Base-by-base conservation (phyloP, 2,113 vertebrate species). In the Toxotes chatareus region DNA sequence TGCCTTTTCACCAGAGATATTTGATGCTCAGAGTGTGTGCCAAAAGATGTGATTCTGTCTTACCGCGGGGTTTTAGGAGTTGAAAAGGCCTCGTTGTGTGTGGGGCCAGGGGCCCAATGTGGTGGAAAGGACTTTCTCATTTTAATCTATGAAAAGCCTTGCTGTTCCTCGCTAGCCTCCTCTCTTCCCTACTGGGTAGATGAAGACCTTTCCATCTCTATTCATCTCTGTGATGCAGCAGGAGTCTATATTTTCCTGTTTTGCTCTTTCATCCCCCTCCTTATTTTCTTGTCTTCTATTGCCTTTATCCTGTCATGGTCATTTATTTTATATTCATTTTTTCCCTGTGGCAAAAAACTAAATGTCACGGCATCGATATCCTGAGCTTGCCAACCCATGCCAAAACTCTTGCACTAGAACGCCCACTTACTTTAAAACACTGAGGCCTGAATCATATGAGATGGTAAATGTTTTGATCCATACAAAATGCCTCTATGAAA, bases 181-280 rank as follows among this genome's bases (percentile, higher is more conserved):
- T 60, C 71, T 76, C 78, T 73, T 66, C 47, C 79, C 65, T n/a
- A 38, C 40, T 74, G 81, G 17, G 79, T 38, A 73, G 70, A 86
- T 68, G 34, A 83, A 84, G 57, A 74, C 80, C 68, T 76, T 82
- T 75, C 76, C 85, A 78, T 44, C 71, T 86, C 44, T 40, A 59
- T 87, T 88, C 72, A 78, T 69, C 63, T 75, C 73, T 68, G 49
- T 86, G 77, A 82, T 51, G 34, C 71, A 76, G 49, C 65, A 72
- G 62, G 65, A 82, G 36, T 76, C 70, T 74, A 23, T 82, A 71
- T 79, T 71, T 76, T 63, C 36, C 57, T 49, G 57, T 77, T 81
- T 73, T 40, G 42, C 75, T 77, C 66, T n/a, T 87, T 71, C 53
- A 78, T 36, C 51, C 53, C 21, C 40, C 49, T 65, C 61, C 53